These are phyloP conservation scores for Pammene fasciana DNA, from an alignment of 2,888 invertebrate genomes.

Conservation along the genomic window DNA sequence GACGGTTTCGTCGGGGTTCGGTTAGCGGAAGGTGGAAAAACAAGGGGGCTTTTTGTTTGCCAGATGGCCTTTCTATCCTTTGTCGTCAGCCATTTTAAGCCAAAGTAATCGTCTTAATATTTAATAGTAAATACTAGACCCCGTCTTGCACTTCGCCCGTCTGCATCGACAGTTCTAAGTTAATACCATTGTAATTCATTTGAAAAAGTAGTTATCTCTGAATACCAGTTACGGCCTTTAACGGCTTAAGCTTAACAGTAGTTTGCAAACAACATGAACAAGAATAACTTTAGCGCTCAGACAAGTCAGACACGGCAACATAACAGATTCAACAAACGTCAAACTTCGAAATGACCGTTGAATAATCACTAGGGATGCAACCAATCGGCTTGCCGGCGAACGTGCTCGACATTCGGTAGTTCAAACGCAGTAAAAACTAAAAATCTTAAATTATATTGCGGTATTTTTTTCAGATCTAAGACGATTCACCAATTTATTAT, in stretches of 20 bases:
- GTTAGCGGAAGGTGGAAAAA: slow-evolving; percentile 9
- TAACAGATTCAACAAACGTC: slow-evolving; percentile 32
- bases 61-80: slow-evolving; percentile 1
- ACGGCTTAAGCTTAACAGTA: not conserved
- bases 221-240: not conserved
- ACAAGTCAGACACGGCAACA: slow-evolving; percentile 20
- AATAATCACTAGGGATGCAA: slow-evolving; percentile 22
- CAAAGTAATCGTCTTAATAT: not conserved
- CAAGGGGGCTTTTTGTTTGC: slow-evolving; percentile 10
- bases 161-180: too few species aligned
- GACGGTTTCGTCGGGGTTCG: slow-evolving; percentile 9
- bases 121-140: not conserved
- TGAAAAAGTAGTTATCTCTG: too few species aligned
- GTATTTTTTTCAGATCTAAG: too few species aligned
- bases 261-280: not conserved
- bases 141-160: not conserved
- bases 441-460: too few species aligned
- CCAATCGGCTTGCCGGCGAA: not conserved
- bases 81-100: not conserved
- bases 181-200: too few species aligned
- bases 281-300: slow-evolving; percentile 4
- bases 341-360: slow-evolving; percentile 36
- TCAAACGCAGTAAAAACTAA: too few species aligned
- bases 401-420: too few species aligned
- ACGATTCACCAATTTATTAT: too few species aligned